phyloP scores from a whole-genome alignment of 2,888 invertebrate species.

The Ashinkailepas kermadecensis region DNA sequence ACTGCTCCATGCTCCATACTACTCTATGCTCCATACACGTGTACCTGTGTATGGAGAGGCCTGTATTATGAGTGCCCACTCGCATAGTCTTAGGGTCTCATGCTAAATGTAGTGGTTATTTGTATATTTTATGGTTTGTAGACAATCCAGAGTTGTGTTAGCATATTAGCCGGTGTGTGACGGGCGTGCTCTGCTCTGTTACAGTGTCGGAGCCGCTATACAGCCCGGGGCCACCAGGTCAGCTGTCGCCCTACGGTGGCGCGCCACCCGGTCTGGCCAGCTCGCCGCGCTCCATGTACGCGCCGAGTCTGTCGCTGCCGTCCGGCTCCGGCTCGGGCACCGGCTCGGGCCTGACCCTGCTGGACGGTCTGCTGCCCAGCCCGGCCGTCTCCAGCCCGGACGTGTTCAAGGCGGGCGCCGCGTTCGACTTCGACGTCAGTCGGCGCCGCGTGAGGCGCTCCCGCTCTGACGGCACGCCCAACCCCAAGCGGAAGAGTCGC shows the following conservation, averaged over 20 bases:
- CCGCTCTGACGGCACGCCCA: conserved; percentile 19
- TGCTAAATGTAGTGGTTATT: too few relatives aligned
- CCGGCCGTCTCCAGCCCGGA: conserved; percentile 26
- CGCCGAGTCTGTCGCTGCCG: not conserved
- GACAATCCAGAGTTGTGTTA: too few relatives aligned
- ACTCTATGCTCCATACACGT: too few relatives aligned
- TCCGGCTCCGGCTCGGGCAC: conserved; percentile 4
- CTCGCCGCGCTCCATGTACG: not conserved
- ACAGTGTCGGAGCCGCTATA: not conserved
- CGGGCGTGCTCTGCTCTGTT: not conserved
- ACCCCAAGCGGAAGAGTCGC: conserved; percentile 24
- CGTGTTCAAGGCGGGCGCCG: not conserved
- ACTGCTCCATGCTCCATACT: too few relatives aligned
- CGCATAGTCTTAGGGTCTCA: too few relatives aligned
- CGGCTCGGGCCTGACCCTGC: conserved; percentile 27
- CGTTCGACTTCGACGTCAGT: conserved; percentile 12
- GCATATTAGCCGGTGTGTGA: too few relatives aligned
- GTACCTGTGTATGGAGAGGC: too few relatives aligned
- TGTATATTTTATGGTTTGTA: too few relatives aligned
- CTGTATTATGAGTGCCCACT: too few relatives aligned
- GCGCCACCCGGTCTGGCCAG: not conserved
- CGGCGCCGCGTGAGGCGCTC: not conserved
- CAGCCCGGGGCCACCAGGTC: not conserved
- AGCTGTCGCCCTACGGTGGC: not conserved
- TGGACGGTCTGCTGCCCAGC: conserved; percentile 25